These are phyloP conservation scores for Bungarus multicinctus DNA, from an alignment of 2,113 vertebrate species.

Conservation along the genomic window DNA sequence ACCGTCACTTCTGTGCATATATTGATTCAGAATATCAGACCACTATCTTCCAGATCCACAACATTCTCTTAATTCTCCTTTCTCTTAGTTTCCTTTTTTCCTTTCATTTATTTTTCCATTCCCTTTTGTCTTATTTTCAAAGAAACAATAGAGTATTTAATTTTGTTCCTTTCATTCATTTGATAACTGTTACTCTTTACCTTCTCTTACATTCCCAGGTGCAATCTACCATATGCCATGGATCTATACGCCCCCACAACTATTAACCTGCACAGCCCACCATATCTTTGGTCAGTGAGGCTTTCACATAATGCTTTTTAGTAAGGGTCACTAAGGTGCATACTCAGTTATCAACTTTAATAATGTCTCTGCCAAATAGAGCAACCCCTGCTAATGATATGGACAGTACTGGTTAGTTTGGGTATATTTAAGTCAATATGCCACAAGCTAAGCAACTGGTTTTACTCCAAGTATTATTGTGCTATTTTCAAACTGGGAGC, in stretches of 20 bases:
- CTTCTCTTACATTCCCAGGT: neutral
- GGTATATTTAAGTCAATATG: neutral
- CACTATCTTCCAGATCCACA: neutral
- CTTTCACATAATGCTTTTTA: neutral
- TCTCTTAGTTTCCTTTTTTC: neutral
- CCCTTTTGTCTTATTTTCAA: neutral
- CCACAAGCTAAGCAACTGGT: neutral
- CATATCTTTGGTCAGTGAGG: neutral
- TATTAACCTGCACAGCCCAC: neutral
- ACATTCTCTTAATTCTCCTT: neutral
- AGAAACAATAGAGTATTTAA: neutral
- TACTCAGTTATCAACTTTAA: neutral
- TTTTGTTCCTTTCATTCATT: neutral
- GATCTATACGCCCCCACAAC: neutral
- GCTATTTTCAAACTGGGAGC: neutral
- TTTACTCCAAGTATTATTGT: neutral
- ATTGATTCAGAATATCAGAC: neutral
- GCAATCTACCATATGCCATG: neutral
- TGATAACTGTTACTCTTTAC: neutral
- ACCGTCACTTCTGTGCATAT: neutral
- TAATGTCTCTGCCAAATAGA: neutral
- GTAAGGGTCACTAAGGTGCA: neutral
- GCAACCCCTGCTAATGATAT: neutral
- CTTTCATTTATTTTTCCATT: neutral
- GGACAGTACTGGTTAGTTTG: neutral